phyloP scores from a whole-genome alignment of 2,113 vertebrate species.

The Xenopus borealis region DNA sequence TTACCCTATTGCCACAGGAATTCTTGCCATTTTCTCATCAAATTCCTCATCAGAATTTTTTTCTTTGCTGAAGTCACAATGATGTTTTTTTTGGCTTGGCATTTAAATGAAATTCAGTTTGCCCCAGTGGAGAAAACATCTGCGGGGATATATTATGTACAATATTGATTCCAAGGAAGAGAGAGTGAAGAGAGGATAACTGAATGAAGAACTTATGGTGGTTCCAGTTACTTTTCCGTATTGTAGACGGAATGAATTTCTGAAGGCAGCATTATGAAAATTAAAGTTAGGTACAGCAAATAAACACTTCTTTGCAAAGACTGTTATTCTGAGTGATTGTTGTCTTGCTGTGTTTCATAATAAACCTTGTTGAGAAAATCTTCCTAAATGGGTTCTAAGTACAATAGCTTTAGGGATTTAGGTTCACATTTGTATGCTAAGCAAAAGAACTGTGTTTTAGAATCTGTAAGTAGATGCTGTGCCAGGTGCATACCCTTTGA shows the following conservation, averaged over 20 bases:
- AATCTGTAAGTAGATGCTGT: conserved; percentile 27
- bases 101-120: conserved; percentile 79
- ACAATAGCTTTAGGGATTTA: conserved; percentile 44
- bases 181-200: conserved; percentile 59
- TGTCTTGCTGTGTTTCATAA: conserved; percentile 40
- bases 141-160: conserved; percentile 77
- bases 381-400: conserved; percentile 34
- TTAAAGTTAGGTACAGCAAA: conserved; percentile 62
- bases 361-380: conserved; percentile 35
- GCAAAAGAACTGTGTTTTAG: conserved; percentile 32
- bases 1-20: conserved; percentile 85
- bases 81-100: conserved; percentile 66
- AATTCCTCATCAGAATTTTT: conserved; percentile 79
- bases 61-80: conserved; percentile 74
- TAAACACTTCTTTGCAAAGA: conserved; percentile 58
- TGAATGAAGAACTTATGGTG: conserved; percentile 66
- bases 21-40: conserved; percentile 84
- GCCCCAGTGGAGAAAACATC: conserved; percentile 76
- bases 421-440: conserved; percentile 43
- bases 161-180: conserved; percentile 75
- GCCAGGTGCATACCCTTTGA: conserved; percentile 45
- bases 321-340: conserved; percentile 58
- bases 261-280: conserved; percentile 66
- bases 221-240: conserved; percentile 62
- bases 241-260: conserved; percentile 68